Evolutionary conservation across 2,888 invertebrate genomes (phyloP).

Genomic region (Vanessa cardui): DNA sequence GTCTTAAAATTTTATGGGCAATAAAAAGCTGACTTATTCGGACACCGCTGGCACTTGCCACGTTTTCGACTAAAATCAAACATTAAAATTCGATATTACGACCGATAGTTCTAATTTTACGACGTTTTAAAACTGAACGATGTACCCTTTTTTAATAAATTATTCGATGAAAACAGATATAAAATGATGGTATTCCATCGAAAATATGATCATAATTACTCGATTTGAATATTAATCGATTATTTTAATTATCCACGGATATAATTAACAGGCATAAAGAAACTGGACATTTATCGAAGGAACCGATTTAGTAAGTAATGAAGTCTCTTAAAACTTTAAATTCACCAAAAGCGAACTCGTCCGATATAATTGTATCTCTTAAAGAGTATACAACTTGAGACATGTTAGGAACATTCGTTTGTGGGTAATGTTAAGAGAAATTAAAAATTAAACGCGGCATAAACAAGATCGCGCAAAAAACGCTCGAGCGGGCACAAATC

Average conservation of each 20-base stretch:
- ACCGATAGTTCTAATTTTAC: conserved; percentile 77
- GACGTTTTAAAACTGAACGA: conserved; percentile 72
- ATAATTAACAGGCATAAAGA: conserved; percentile 23
- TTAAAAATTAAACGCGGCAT: conserved; percentile 52
- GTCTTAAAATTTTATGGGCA: conserved; percentile 76
- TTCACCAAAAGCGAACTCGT: not conserved
- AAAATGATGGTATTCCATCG: conserved; percentile 37
- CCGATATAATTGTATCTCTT: not conserved
- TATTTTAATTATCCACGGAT: conserved; percentile 22
- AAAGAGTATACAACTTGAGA: not conserved
- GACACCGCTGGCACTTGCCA: conserved; percentile 59
- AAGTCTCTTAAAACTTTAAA: not conserved
- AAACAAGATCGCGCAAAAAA: conserved; percentile 46
- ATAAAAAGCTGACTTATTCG: conserved; percentile 79
- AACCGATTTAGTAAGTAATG: not conserved
- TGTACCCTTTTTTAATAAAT: conserved; percentile 51
- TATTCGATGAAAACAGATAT: conserved; percentile 46
- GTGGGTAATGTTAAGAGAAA: conserved; percentile 34
- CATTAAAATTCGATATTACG: conserved; percentile 77
- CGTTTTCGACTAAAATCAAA: conserved; percentile 65
- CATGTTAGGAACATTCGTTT: conserved; percentile 12
- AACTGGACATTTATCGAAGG: not conserved
- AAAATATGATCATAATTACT: conserved; percentile 34
- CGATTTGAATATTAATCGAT: conserved; percentile 25
- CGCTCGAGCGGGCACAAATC: conserved; percentile 56